Conservation (phyloP, 2,888 invertebrate genomes). For the Hedychridium roseum region DNA sequence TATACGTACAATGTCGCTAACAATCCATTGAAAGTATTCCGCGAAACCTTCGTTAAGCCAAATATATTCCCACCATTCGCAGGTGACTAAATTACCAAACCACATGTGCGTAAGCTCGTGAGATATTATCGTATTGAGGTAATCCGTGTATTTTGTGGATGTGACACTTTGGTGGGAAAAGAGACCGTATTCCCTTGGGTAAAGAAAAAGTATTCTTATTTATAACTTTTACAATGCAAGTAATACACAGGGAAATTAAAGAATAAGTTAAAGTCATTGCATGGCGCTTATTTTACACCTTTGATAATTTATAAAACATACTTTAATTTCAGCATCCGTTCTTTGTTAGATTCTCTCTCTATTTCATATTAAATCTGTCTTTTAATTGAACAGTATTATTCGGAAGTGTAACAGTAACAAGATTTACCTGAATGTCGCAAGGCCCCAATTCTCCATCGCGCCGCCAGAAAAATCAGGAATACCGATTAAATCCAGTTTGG, state of each 20-base stretch:
- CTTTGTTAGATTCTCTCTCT: no score
- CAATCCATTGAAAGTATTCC: conserved; percentile 64
- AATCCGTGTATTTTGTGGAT: conserved; percentile 59
- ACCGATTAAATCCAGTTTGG: conserved; percentile 84
- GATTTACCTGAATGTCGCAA: conserved; percentile 72
- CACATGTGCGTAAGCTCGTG: conserved; percentile 81
- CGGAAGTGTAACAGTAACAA: no score
- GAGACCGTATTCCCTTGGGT: conserved; percentile 51
- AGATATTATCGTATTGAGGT: conserved; percentile 68
- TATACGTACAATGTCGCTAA: conserved; percentile 40
- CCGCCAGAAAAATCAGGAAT: conserved; percentile 84
- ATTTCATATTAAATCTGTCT: no score
- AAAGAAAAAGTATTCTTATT: conserved; percentile 6
- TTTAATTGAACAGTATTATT: no score
- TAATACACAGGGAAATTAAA: no score
- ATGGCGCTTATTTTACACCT: no score
- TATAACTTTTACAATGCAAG: no score
- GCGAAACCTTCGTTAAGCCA: conserved; percentile 83
- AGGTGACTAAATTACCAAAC: conserved; percentile 78
- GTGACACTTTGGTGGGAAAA: conserved; percentile 32
- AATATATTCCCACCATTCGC: conserved; percentile 75
- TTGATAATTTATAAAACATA: no score
- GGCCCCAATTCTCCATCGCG: conserved; percentile 95
- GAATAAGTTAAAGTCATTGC: no score
- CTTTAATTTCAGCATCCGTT: no score